Evolutionary conservation across 2,113 vertebrate species (phyloP), one percentile per base, ranked within the genome.

Genomic region (Phylloscopus trochiloides): DNA sequence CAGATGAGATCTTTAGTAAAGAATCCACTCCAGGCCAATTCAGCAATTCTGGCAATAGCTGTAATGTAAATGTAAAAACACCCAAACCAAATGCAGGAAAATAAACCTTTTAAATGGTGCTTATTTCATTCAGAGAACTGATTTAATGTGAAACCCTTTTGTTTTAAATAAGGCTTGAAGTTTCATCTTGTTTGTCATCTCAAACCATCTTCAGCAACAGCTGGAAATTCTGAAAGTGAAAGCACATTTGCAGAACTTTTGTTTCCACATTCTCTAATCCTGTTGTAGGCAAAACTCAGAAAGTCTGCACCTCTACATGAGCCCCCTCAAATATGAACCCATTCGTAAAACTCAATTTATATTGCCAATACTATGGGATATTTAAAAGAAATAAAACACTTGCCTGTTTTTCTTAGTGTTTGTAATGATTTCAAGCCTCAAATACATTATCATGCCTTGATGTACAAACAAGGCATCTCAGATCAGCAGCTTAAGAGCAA

Each of bases 201-300:
- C 45, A 88, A 92, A 71, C 17, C 62, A 93, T 88, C 71, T 62
- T 86, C 85, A 95, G 79, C 55, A 92, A 80, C 86, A 95, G 86
- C 85, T 96, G 93, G 71, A 58, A 94, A 68, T 94, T 96, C 92
- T 96, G 93, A 96, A 96, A 97, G 90, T 88, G 96, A 96, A 97
- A 97, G 90, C 88, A 78, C 75, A 72, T 54, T 86, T 86, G 47
- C 78, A 92, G 65, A 88, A 83, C 51, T 92, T 86, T 19, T 86
- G 71, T 86, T 93, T 94, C 75, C 72, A 90, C 45, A 70, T 9
- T 71, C 76, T 77, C 32, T 22, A 73, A 62, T 66, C 47, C 67
- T 51, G 12, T 34, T 55, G 24, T 79, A 36, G 52, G 43, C 68
- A 75, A 86, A 83, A 31, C 55, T 54, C 38, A 38, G 14, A 42